Percentiles rank a stretch among this genome's conserved stretches.
Evolutionary conservation across 2,888 invertebrate genomes (phyloP).

Genomic region (Agapetus fuscipes): DNA sequence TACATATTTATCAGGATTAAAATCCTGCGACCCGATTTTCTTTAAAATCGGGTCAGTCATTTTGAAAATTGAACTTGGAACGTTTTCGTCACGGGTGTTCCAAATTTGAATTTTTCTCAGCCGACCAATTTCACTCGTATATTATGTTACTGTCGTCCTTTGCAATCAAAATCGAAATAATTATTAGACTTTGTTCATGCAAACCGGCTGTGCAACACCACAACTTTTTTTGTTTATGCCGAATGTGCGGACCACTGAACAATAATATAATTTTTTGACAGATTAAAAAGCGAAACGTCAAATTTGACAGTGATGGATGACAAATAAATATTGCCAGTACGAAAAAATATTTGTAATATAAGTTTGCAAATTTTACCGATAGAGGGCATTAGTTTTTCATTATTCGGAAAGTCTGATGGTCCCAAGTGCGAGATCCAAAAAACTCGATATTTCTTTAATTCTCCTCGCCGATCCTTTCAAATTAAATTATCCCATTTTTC

Average conservation of each 20-base stretch:
- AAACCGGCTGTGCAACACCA: too few relatives aligned
- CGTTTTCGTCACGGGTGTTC: too few relatives aligned
- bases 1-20: slow-evolving; percentile 69
- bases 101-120: too few relatives aligned
- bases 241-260: too few relatives aligned
- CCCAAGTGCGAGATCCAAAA: slow-evolving; percentile 10
- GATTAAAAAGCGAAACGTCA: background rate
- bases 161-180: too few relatives aligned
- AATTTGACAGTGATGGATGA: background rate
- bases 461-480: slow-evolving; percentile 4
- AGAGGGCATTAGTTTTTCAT: slow-evolving; percentile 13
- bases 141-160: too few relatives aligned
- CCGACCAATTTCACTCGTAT: too few relatives aligned
- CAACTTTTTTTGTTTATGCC: too few relatives aligned
- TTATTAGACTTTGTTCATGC: too few relatives aligned
- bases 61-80: too few relatives aligned
- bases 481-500: slow-evolving; percentile 4
- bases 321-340: background rate
- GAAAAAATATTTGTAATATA: background rate
- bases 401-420: slow-evolving; percentile 17
- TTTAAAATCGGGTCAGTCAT: slow-evolving; percentile 54
- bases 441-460: slow-evolving; percentile 8
- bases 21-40: slow-evolving; percentile 55
- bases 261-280: too few relatives aligned
- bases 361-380: slow-evolving; percentile 10